A percentile compares a stretch with the other conserved stretches of the same genome.
Evolutionary conservation across 2,888 invertebrate species (phyloP).

Genomic region (Oithona nana): DNA sequence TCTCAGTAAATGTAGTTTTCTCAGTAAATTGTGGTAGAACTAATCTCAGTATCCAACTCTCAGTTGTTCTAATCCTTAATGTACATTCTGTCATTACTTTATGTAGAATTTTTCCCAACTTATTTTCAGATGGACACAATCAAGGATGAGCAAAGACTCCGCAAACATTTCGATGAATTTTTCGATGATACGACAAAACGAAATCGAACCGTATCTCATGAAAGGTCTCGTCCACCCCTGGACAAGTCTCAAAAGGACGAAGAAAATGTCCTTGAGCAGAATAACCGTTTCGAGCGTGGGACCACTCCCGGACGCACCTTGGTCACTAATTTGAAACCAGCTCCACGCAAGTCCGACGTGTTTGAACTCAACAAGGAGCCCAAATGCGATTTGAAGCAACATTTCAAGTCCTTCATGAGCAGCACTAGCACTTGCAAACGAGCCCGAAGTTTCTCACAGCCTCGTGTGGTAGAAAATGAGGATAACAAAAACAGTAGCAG

Average conservation of each 20-base stretch:
- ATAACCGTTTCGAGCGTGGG: not conserved
- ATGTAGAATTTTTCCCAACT: no score
- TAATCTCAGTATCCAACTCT: no score
- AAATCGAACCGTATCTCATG: not conserved
- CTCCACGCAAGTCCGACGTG: not conserved
- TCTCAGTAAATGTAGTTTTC: no score
- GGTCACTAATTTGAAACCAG: conserved; percentile 1
- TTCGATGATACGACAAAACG: not conserved
- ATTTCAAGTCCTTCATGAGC: conserved; percentile 12
- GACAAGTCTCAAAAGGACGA: not conserved
- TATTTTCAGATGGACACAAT: not conserved
- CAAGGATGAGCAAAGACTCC: not conserved
- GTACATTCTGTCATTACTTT: no score
- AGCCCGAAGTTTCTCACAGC: not conserved
- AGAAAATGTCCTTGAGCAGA: not conserved
- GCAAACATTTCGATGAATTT: not conserved
- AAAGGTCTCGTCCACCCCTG: not conserved
- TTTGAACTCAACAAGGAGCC: not conserved
- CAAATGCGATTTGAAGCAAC: conserved; percentile 1
- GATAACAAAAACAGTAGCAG: not conserved
- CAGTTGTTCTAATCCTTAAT: no score
- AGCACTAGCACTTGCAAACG: not conserved
- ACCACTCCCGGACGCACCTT: not conserved
- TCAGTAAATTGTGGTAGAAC: no score
- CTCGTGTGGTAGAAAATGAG: not conserved